phyloP scores from a whole-genome alignment of 2,888 invertebrate genomes.

The Tachina fera region DNA sequence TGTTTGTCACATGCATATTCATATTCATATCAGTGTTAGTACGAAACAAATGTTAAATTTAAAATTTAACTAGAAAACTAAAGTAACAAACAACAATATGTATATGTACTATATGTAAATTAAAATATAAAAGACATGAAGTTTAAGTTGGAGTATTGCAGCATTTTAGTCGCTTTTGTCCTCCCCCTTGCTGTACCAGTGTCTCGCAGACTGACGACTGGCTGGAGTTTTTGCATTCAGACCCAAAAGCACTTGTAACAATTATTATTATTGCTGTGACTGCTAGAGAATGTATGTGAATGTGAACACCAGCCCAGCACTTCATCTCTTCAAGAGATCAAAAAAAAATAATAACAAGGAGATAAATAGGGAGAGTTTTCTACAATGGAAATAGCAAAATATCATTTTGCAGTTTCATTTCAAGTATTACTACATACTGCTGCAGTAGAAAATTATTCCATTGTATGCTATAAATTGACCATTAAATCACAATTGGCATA shows the following conservation, averaged over 20 bases:
- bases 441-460: slow-evolving; percentile 68
- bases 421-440: slow-evolving; percentile 71
- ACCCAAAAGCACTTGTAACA: slow-evolving; percentile 57
- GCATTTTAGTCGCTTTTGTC: slow-evolving; percentile 49
- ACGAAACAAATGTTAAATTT: slow-evolving; percentile 41
- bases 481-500: slow-evolving; percentile 73
- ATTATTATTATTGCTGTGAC: slow-evolving; percentile 51
- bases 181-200: neutral
- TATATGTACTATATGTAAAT: neutral
- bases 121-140: slow-evolving; percentile 44
- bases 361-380: slow-evolving; percentile 10
- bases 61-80: slow-evolving; percentile 53
- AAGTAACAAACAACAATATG: slow-evolving; percentile 20
- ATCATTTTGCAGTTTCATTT: slow-evolving; percentile 67
- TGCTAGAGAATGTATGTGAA: neutral
- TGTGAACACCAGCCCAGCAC: slow-evolving; percentile 26
- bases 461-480: slow-evolving; percentile 73
- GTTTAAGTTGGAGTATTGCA: slow-evolving; percentile 66
- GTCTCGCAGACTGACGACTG: neutral
- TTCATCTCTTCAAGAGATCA: slow-evolving; percentile 21
- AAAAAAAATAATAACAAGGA: neutral
- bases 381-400: slow-evolving; percentile 60
- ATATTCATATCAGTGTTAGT: slow-evolving; percentile 24
- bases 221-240: slow-evolving; percentile 29
- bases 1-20: slow-evolving; percentile 44